Evolutionary conservation across 2,888 invertebrate species (phyloP).

Genomic region (Amblyjoppa fuscipennis): DNA sequence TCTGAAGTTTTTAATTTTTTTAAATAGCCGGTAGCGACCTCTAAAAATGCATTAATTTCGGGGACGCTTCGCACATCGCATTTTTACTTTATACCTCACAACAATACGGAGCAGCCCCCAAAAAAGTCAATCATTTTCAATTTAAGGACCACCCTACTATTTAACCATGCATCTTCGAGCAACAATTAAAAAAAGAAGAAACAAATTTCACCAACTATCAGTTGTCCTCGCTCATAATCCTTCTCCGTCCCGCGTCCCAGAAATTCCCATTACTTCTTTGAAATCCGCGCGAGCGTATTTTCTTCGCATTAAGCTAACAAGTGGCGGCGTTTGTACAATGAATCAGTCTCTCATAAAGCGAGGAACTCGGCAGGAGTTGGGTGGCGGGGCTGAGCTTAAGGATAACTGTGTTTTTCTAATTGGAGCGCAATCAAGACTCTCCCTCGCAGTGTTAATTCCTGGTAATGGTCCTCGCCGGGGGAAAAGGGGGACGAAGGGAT

Average conservation of each 20-base stretch:
- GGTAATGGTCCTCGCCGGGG: conserved; percentile 56
- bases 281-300: conserved; percentile 1
- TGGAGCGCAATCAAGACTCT: conserved; percentile 67
- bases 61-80: too few relatives aligned
- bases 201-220: too few relatives aligned
- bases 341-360: conserved; percentile 64
- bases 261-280: neutral
- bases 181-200: too few relatives aligned
- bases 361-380: neutral
- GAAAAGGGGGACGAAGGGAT: conserved; percentile 32
- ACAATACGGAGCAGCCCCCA: too few relatives aligned
- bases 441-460: conserved; percentile 63
- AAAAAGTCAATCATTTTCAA: too few relatives aligned
- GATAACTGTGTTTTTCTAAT: conserved; percentile 66
- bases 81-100: too few relatives aligned
- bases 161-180: too few relatives aligned
- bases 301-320: conserved; percentile 53
- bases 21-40: too few relatives aligned
- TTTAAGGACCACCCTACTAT: too few relatives aligned
- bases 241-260: neutral
- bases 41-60: too few relatives aligned
- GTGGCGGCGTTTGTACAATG: conserved; percentile 62
- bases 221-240: too few relatives aligned
- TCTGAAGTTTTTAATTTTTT: too few relatives aligned
- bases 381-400: conserved; percentile 36